A percentile compares a stretch with the other conserved stretches of the same genome.
Conservation (phyloP, 2,888 invertebrate genomes). For the Scotopteryx bipunctaria region DNA sequence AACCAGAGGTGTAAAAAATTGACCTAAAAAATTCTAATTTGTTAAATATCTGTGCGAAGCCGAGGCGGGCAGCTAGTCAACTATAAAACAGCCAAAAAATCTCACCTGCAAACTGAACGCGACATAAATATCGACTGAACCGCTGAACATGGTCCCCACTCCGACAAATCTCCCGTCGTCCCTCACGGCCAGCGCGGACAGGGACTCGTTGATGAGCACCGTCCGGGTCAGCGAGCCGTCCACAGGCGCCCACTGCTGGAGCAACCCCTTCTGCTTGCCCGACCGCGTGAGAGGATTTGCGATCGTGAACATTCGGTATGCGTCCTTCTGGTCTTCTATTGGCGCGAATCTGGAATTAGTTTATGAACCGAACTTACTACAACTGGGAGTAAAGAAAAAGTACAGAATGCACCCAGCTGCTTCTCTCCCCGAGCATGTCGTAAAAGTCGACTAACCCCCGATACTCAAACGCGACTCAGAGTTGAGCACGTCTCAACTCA, state of each 20-base stretch:
- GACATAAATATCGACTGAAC: slow-evolving; percentile 94
- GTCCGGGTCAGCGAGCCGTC: slow-evolving; percentile 83
- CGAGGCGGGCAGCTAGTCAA: too few species aligned
- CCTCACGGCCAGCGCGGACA: slow-evolving; percentile 93
- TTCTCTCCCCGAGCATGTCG: too few species aligned
- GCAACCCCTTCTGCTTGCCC: slow-evolving; percentile 87
- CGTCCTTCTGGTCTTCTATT: slow-evolving; percentile 86
- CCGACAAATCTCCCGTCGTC: slow-evolving; percentile 97
- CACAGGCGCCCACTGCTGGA: slow-evolving; percentile 89
- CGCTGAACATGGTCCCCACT: slow-evolving; percentile 96
- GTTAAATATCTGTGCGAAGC: too few species aligned
- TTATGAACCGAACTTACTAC: too few species aligned
- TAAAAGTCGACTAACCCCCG: too few species aligned
- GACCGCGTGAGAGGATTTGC: slow-evolving; percentile 90
- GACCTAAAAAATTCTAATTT: too few species aligned
- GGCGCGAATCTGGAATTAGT: slow-evolving; percentile 86
- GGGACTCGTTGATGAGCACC: slow-evolving; percentile 87
- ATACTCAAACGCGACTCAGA: too few species aligned
- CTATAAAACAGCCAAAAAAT: too few species aligned
- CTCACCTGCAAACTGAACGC: slow-evolving; percentile 94
- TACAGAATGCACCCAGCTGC: too few species aligned
- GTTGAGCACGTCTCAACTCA: too few species aligned
- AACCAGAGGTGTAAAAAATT: too few species aligned
- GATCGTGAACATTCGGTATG: slow-evolving; percentile 88
- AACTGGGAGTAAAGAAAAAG: too few species aligned